phyloP scores from a whole-genome alignment of 1,140 invertebrate genomes.

The Hydropsyche tenuis region DNA sequence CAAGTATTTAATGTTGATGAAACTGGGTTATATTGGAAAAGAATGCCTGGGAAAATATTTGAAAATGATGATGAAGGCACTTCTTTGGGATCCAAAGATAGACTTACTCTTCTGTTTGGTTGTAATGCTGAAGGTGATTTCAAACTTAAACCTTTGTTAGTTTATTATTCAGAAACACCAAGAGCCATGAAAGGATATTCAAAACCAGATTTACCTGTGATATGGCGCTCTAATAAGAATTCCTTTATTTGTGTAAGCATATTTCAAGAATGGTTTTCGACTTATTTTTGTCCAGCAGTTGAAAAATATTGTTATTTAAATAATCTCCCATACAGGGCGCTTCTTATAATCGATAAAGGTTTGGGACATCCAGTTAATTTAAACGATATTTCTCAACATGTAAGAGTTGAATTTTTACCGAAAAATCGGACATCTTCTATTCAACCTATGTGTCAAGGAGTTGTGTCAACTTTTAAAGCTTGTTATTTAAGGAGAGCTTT shows the following conservation, averaged over 20 bases:
- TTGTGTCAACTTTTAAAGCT: slow-evolving; percentile 55
- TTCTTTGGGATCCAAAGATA: slow-evolving; percentile 54
- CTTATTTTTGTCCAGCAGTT: slow-evolving; percentile 51
- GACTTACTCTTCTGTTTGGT: slow-evolving; percentile 55
- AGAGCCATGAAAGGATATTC: slow-evolving; percentile 51
- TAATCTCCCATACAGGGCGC: slow-evolving; percentile 48
- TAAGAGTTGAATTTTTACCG: slow-evolving; percentile 52
- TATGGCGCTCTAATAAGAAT: slow-evolving; percentile 56
- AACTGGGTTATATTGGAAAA: slow-evolving; percentile 56
- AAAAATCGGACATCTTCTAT: slow-evolving; percentile 53
- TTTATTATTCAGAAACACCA: slow-evolving; percentile 57
- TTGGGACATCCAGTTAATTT: slow-evolving; percentile 51
- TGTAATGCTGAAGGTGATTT: slow-evolving; percentile 56
- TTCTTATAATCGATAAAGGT: slow-evolving; percentile 53
- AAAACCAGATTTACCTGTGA: slow-evolving; percentile 54
- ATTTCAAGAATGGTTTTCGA: slow-evolving; percentile 55
- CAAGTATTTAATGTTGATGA: slow-evolving; percentile 59
- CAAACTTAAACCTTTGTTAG: slow-evolving; percentile 59
- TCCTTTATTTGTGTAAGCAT: slow-evolving; percentile 56
- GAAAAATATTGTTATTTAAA: slow-evolving; percentile 50
- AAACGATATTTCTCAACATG: slow-evolving; percentile 40
- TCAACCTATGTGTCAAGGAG: slow-evolving; percentile 56
- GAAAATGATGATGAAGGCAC: slow-evolving; percentile 52
- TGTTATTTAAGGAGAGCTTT: slow-evolving; percentile 52
- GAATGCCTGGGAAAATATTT: slow-evolving; percentile 52